A percentile compares a stretch with the other conserved stretches of the same genome.
phyloP scores from a whole-genome alignment of 1,140 invertebrate genomes.

The Cherax destructor region DNA sequence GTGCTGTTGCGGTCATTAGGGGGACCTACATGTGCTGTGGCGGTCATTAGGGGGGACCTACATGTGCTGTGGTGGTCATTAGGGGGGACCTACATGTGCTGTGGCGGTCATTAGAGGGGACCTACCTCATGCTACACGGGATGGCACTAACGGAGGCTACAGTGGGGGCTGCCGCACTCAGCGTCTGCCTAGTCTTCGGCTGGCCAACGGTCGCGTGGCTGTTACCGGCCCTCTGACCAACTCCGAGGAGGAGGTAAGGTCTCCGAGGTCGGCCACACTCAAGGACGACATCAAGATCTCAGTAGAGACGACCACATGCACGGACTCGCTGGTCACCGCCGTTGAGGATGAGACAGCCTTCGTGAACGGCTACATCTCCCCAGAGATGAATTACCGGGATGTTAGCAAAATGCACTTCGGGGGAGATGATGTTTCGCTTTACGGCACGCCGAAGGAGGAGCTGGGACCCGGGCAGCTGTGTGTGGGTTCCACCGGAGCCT shows the following conservation, averaged over 20 bases:
- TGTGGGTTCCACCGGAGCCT: slow-evolving; percentile 71
- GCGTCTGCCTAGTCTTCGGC: slow-evolving; percentile 83
- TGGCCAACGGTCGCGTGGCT: slow-evolving; percentile 80
- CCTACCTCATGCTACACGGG: slow-evolving; percentile 76
- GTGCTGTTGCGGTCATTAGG: too few species aligned
- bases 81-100: too few species aligned
- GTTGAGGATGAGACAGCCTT: slow-evolving; percentile 94
- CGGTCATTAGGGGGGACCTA: too few species aligned
- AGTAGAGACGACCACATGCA: slow-evolving; percentile 91
- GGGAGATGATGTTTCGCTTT: slow-evolving; percentile 95
- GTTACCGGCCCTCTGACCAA: slow-evolving; percentile 76
- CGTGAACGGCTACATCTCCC: slow-evolving; percentile 87
- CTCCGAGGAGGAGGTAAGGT: slow-evolving; percentile 82
- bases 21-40: too few species aligned
- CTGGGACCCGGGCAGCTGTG: slow-evolving; percentile 80
- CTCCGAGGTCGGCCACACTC: slow-evolving; percentile 77
- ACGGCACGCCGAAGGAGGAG: slow-evolving; percentile 98
- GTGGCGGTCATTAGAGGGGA: too few species aligned
- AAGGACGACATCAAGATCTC: slow-evolving; percentile 81
- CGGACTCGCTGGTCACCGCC: slow-evolving; percentile 92
- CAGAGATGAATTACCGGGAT: slow-evolving; percentile 78
- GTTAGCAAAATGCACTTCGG: slow-evolving; percentile 88
- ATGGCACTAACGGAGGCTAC: slow-evolving; percentile 76
- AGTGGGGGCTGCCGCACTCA: slow-evolving; percentile 76
- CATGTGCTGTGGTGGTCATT: too few species aligned